These are phyloP conservation scores for Elachura formosa DNA, from an alignment of 2,113 vertebrate genomes.

Conservation along the genomic window DNA sequence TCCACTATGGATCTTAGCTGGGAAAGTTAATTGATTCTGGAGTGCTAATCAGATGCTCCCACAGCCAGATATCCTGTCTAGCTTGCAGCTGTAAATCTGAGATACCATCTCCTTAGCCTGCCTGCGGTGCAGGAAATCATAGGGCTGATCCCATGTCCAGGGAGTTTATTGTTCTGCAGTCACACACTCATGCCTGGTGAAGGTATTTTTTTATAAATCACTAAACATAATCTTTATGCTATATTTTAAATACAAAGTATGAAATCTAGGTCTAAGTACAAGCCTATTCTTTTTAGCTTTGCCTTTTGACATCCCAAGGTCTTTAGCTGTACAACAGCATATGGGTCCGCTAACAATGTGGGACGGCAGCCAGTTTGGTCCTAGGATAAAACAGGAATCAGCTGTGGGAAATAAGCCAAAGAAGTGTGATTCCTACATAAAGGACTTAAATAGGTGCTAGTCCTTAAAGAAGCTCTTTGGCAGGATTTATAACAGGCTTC, in stretches of 20 bases:
- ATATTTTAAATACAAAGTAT: neutral
- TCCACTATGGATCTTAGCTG: neutral
- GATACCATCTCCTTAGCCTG: neutral
- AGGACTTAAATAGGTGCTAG: slow-evolving; percentile 6
- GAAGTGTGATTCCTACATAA: neutral
- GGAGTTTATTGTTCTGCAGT: neutral
- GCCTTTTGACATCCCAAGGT: neutral
- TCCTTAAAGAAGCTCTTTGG: neutral
- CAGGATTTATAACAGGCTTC: neutral
- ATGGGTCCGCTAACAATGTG: neutral
- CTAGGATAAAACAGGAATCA: slow-evolving; percentile 24
- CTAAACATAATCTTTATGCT: neutral
- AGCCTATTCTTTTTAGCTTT: neutral
- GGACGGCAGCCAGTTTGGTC: neutral
- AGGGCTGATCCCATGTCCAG: neutral
- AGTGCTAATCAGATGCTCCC: neutral
- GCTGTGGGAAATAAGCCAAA: slow-evolving; percentile 22
- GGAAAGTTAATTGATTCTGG: neutral
- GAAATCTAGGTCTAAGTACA: neutral
- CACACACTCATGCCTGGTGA: neutral
- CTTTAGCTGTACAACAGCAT: neutral
- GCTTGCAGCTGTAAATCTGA: neutral
- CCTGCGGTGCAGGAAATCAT: neutral
- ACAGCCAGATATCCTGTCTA: neutral
- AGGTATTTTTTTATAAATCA: neutral